phyloP scores from a whole-genome alignment of 2,888 invertebrate genomes.

The Sicus ferrugineus region DNA sequence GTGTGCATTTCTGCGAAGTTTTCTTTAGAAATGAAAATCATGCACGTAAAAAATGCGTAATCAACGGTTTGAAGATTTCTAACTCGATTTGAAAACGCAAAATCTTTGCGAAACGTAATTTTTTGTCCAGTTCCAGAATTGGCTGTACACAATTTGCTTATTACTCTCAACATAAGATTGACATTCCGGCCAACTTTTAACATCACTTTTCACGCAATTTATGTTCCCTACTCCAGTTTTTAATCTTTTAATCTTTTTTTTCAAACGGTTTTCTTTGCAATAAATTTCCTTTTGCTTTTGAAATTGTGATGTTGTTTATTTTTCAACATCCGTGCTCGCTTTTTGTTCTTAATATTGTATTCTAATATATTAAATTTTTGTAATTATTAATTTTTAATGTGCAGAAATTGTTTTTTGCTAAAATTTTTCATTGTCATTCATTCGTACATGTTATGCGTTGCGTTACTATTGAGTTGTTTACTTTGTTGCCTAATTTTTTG shows the following conservation, averaged over 20 bases:
- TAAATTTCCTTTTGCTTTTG: slow-evolving; percentile 43
- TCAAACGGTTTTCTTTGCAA: slow-evolving; percentile 35
- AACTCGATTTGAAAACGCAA: too few species aligned
- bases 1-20: too few species aligned
- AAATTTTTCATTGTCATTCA: slow-evolving; percentile 12
- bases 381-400: slow-evolving; percentile 27
- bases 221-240: slow-evolving; percentile 22
- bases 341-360: slow-evolving; percentile 14
- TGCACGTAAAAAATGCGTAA: too few species aligned
- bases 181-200: background rate
- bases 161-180: background rate
- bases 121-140: background rate
- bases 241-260: slow-evolving; percentile 1
- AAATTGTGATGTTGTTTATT: too few species aligned
- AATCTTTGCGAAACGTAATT: too few species aligned
- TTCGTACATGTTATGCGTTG: background rate
- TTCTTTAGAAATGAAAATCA: too few species aligned
- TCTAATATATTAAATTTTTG: slow-evolving; percentile 40
- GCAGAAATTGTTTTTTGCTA: slow-evolving; percentile 37
- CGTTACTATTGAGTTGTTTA: background rate
- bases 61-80: too few species aligned
- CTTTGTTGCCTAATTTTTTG: slow-evolving; percentile 59
- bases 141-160: background rate
- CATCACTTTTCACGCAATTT: background rate
- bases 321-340: slow-evolving; percentile 32